Evolutionary conservation across 2,888 invertebrate species (phyloP).

Genomic region (Lasioglossum malachurum): DNA sequence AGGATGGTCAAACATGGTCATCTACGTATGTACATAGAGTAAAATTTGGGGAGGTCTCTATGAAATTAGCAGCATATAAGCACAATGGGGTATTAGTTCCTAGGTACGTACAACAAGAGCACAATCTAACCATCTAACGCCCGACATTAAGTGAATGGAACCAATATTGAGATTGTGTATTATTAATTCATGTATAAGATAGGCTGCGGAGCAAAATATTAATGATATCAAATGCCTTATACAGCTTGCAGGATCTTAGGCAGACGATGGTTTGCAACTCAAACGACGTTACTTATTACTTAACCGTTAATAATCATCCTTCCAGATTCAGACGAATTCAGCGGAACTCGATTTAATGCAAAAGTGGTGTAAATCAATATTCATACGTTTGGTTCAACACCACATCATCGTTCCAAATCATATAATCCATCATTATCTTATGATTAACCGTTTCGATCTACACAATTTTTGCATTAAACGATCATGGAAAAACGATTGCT

Average conservation of each 20-base stretch:
- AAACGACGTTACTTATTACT: not conserved
- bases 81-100: not conserved
- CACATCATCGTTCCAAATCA: not conserved
- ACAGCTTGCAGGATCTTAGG: not conserved
- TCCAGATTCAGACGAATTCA: not conserved
- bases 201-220: not conserved
- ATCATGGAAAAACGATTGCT: not conserved
- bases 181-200: not conserved
- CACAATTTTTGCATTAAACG: too few species aligned
- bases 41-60: not conserved
- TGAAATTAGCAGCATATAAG: not conserved
- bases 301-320: not conserved
- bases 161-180: not conserved
- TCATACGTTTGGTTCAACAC: too few species aligned
- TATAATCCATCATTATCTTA: too few species aligned
- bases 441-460: too few species aligned
- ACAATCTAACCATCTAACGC: not conserved
- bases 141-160: not conserved
- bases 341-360: too few species aligned
- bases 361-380: too few species aligned
- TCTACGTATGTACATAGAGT: not conserved
- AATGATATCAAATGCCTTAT: not conserved
- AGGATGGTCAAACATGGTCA: not conserved
- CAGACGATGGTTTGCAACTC: too few species aligned
- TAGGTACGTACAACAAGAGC: too few species aligned